Conservation (phyloP, 1,140 invertebrate species). For the Himalopsyche phryganea region DNA sequence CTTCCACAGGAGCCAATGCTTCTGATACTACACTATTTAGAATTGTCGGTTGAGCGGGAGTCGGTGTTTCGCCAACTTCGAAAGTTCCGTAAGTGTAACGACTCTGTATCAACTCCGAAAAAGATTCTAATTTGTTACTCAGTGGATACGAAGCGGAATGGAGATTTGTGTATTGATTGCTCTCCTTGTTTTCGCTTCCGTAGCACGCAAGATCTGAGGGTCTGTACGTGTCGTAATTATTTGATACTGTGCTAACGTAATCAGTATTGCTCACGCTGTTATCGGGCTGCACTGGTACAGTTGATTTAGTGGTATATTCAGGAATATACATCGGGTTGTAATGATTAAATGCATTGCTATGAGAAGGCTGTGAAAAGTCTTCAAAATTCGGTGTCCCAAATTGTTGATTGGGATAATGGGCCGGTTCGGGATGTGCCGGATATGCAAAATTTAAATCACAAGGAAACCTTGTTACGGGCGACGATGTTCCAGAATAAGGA, state of each 20-base stretch:
- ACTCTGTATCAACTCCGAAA: conserved; percentile 62
- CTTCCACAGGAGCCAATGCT: conserved; percentile 16
- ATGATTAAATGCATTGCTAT: conserved; percentile 54
- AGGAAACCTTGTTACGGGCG: conserved; percentile 42
- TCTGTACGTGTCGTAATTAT: conserved; percentile 48
- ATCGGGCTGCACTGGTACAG: conserved; percentile 38
- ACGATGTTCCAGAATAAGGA: conserved; percentile 35
- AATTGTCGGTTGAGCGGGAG: conserved; percentile 6
- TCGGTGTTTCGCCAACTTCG: conserved; percentile 36
- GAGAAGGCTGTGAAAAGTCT: conserved; percentile 54
- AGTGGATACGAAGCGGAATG: conserved; percentile 54
- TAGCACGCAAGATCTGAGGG: conserved; percentile 39
- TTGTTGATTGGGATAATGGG: conserved; percentile 42
- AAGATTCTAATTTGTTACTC: conserved; percentile 67
- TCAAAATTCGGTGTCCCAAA: conserved; percentile 53
- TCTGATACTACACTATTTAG: conserved; percentile 12
- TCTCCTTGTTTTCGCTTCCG: conserved; percentile 44
- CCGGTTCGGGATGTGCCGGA: conserved; percentile 40
- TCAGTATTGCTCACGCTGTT: conserved; percentile 13
- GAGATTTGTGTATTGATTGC: conserved; percentile 55
- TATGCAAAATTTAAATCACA: conserved; percentile 50
- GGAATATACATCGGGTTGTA: conserved; percentile 52
- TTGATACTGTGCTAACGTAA: conserved; percentile 33
- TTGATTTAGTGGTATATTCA: conserved; percentile 45
- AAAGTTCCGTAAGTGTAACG: conserved; percentile 53